Evolutionary conservation across 2,113 vertebrate genomes (phyloP), one percentile per base, ranked within the genome.

Genomic region (Thamnophis sirtalis): DNA sequence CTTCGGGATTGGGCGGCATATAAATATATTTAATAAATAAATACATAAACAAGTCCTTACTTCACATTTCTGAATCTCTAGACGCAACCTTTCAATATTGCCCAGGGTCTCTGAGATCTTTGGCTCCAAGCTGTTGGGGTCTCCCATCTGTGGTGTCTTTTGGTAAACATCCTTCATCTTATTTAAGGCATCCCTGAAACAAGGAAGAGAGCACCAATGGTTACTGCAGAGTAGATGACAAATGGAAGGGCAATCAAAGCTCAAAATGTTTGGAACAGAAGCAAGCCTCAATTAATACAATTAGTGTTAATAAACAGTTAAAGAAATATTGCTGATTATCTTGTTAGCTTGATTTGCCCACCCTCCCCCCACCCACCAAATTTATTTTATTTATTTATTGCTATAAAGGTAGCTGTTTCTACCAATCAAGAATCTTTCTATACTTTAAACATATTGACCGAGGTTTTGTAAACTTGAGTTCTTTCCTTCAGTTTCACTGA

Each of bases 151-250:
- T 50, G 98, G 98, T 84, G 98, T 98, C 96, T 98, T 98, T 95
- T 98, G 98, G 92, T 99, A 99, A 56, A 99, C 98, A 92, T 98
- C 98, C 97, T 98, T 99, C 98, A 99, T 99, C 96, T 98, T 99
- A 96, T 97, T 98, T 92, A 99, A 96, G 90, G 98, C 98, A 95
- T 98, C 98, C 84, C 98, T 99, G 95, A 48, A 56, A 56, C 5
- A 38, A 54, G 60, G 24, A n/a, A 22, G 51, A 21, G 17, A 22
- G 24, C 28, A 50, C 80, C 10, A 17, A 4, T 28, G 17, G 22
- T 60, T 88, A 50, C 11, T 56, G 50, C 13, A 43, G 3, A 13
- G 22, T 26, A 21, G 49, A 6, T 33, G 22, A 2, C 50, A 9
- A 13, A 43, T 24, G 38, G 19, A 49, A 80, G 28, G 28, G 85